Evolutionary conservation across 1,140 invertebrate genomes (phyloP).

Genomic region (Pinna nobilis): DNA sequence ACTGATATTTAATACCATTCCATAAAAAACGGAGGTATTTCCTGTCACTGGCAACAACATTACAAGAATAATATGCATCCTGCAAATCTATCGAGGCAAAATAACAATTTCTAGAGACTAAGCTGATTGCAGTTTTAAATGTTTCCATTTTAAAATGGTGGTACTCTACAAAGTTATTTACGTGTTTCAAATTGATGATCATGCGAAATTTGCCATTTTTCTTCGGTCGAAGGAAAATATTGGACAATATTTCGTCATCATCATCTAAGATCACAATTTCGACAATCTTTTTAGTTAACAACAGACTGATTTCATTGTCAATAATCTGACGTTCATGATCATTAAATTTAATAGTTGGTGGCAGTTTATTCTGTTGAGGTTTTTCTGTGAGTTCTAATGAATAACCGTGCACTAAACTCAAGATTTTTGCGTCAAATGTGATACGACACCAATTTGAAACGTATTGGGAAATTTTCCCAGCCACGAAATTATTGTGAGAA

Average conservation of each 20-base stretch:
- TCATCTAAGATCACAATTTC: neutral
- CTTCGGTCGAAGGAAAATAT: constrained; percentile 26
- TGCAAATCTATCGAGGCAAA: constrained; percentile 18
- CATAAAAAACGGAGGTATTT: constrained; percentile 14
- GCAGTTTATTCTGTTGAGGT: neutral
- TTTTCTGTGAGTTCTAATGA: constrained; percentile 1
- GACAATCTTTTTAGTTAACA: constrained; percentile 8
- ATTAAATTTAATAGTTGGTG: constrained; percentile 13
- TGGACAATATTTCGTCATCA: constrained; percentile 12
- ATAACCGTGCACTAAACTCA: constrained; percentile 22
- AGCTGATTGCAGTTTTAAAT: neutral
- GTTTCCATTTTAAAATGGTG: too few relatives aligned
- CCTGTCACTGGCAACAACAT: neutral
- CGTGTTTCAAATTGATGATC: constrained; percentile 3
- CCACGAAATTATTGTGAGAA: constrained; percentile 4
- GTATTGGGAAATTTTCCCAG: constrained; percentile 11
- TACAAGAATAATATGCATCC: constrained; percentile 10
- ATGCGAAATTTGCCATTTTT: constrained; percentile 24
- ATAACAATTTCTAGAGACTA: constrained; percentile 20
- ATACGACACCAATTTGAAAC: constrained; percentile 3
- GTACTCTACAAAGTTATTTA: too few relatives aligned
- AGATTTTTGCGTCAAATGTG: constrained; percentile 13
- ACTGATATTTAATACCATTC: constrained; percentile 20
- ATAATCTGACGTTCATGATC: constrained; percentile 1
- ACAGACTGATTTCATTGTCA: neutral